phyloP scores from a whole-genome alignment of 2,113 vertebrate species.

The Casuarius casuarius region DNA sequence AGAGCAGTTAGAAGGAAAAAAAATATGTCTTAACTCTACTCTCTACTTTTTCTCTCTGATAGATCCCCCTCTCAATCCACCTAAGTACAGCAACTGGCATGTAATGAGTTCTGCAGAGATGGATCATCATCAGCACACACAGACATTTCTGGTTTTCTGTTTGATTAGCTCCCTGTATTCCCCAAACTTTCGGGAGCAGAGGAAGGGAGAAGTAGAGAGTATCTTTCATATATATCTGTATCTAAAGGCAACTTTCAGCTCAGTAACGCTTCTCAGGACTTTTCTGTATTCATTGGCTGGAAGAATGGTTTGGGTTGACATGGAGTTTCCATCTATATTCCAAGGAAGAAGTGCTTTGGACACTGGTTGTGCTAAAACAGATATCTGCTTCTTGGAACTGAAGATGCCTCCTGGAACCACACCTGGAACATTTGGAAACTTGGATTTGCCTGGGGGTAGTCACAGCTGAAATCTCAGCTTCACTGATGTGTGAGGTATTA shows the following conservation, averaged over 20 bases:
- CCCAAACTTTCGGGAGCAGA: neutral
- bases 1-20: slow-evolving; percentile 40
- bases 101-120: slow-evolving; percentile 54
- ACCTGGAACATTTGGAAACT: slow-evolving; percentile 60
- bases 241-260: neutral
- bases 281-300: neutral
- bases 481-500: neutral
- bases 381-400: slow-evolving; percentile 43
- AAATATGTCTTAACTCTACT: slow-evolving; percentile 54
- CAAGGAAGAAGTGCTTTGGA: slow-evolving; percentile 31
- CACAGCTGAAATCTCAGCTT: neutral
- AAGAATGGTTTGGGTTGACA: neutral
- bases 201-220: neutral
- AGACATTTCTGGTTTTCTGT: neutral
- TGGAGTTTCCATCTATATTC: slow-evolving; percentile 40
- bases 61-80: slow-evolving; percentile 5
- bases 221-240: neutral
- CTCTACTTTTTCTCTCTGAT: slow-evolving; percentile 58
- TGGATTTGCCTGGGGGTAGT: slow-evolving; percentile 23
- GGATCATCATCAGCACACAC: neutral
- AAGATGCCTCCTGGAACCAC: slow-evolving; percentile 55
- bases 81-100: slow-evolving; percentile 25
- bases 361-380: neutral
- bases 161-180: neutral
- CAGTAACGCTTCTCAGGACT: neutral